These are phyloP conservation scores for Piezodorus guildinii DNA, from an alignment of 1,140 invertebrate genomes.

Conservation along the genomic window DNA sequence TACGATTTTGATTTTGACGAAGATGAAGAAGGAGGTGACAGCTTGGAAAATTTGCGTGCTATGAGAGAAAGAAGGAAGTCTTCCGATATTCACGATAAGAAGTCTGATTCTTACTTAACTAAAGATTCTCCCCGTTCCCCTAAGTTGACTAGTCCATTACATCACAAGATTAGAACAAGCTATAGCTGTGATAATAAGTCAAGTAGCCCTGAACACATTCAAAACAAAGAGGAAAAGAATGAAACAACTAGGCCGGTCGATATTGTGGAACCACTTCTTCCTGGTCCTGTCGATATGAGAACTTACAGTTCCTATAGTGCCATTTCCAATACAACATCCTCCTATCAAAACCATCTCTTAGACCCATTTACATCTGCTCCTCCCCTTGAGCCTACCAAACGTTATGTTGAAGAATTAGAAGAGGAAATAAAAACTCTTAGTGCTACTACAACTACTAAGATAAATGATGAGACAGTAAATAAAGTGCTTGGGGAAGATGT, in stretches of 20 bases:
- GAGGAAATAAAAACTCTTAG: conserved; percentile 39
- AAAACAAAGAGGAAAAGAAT: neutral
- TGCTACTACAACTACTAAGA: conserved; percentile 39
- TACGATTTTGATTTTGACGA: conserved; percentile 80
- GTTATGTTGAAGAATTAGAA: conserved; percentile 66
- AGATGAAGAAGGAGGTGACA: conserved; percentile 50
- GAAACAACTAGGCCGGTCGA: conserved; percentile 35
- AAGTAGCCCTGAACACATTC: conserved; percentile 24
- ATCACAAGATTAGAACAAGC: conserved; percentile 30
- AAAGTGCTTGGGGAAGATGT: conserved; percentile 26
- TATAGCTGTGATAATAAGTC: conserved; percentile 30
- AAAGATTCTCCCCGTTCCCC: conserved; percentile 47
- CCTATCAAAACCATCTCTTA: conserved; percentile 49
- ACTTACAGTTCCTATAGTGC: conserved; percentile 51
- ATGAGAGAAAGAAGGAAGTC: conserved; percentile 69
- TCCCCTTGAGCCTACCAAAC: conserved; percentile 49
- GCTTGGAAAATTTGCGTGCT: conserved; percentile 63
- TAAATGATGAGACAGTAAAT: conserved; percentile 32
- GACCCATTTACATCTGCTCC: conserved; percentile 48
- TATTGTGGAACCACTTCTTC: conserved; percentile 56
- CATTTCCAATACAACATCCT: conserved; percentile 35
- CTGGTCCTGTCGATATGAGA: conserved; percentile 76
- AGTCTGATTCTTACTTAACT: conserved; percentile 40
- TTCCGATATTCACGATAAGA: conserved; percentile 54
- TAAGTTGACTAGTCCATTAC: conserved; percentile 39